Evolutionary conservation across 1,140 invertebrate genomes (phyloP).

Genomic region (Drosophila azteca): DNA sequence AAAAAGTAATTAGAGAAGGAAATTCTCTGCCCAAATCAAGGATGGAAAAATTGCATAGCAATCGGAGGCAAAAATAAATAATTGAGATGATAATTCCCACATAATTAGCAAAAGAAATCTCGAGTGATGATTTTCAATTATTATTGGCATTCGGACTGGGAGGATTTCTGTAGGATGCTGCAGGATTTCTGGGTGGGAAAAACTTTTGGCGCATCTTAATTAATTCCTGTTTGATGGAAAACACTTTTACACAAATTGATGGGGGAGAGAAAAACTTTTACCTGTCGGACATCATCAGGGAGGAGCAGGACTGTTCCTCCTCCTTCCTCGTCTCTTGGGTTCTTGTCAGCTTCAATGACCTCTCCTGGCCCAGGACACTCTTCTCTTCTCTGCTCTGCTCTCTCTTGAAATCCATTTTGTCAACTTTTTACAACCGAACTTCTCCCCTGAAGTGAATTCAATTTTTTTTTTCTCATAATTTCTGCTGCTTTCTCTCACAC

Average conservation of each 20-base stretch:
- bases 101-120: slow-evolving; percentile 77
- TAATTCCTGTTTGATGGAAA: slow-evolving; percentile 81
- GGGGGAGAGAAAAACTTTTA: slow-evolving; percentile 65
- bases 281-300: slow-evolving; percentile 51
- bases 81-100: slow-evolving; percentile 79
- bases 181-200: slow-evolving; percentile 14
- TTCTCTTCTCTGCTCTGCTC: slow-evolving; percentile 1
- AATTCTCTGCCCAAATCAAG: slow-evolving; percentile 11
- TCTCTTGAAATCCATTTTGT: slow-evolving; percentile 67
- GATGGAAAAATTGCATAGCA: slow-evolving; percentile 64
- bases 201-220: slow-evolving; percentile 75
- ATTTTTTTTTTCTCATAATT: slow-evolving; percentile 77
- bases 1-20: slow-evolving; percentile 65
- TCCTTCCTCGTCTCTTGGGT: slow-evolving; percentile 6
- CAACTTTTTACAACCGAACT: slow-evolving; percentile 70
- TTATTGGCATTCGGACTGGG: slow-evolving; percentile 53
- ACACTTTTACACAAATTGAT: slow-evolving; percentile 80
- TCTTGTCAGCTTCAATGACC: slow-evolving; percentile 55
- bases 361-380: neutral
- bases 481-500: slow-evolving; percentile 27
- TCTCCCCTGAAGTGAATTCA: slow-evolving; percentile 50
- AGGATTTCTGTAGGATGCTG: neutral
- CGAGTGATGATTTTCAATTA: slow-evolving; percentile 82
- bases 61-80: slow-evolving; percentile 73
- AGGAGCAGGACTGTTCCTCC: slow-evolving; percentile 20